Conservation (phyloP, 2,888 invertebrate genomes). For the Brachynemurus nebulosus region DNA sequence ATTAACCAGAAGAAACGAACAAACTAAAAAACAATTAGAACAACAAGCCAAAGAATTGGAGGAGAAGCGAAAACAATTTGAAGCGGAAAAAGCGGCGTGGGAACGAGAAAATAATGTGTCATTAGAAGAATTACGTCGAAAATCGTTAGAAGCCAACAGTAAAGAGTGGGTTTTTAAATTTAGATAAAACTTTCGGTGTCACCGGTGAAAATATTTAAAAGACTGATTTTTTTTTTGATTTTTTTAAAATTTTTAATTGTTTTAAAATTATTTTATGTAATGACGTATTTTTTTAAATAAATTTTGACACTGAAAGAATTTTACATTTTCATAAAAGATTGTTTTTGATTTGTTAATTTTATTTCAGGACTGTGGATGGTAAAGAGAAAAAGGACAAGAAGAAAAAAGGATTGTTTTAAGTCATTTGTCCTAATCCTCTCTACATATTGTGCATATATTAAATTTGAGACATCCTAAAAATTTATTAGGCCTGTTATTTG, state of each 20-base stretch:
- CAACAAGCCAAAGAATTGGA: slow-evolving; percentile 86
- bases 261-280: neutral
- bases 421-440: neutral
- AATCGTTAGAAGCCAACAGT: slow-evolving; percentile 79
- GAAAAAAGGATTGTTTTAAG: slow-evolving; percentile 78
- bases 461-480: too few relatives aligned
- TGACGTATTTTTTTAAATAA: neutral
- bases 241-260: neutral
- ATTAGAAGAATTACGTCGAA: slow-evolving; percentile 74
- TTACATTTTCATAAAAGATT: too few relatives aligned
- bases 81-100: slow-evolving; percentile 76
- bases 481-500: too few relatives aligned
- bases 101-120: slow-evolving; percentile 81
- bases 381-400: slow-evolving; percentile 82
- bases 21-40: slow-evolving; percentile 49
- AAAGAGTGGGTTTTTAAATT: slow-evolving; percentile 68
- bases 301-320: too few relatives aligned
- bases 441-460: too few relatives aligned
- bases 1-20: slow-evolving; percentile 79
- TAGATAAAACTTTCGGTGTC: neutral
- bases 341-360: slow-evolving; percentile 15
- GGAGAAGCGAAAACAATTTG: slow-evolving; percentile 73
- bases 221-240: slow-evolving; percentile 1
- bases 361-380: slow-evolving; percentile 65
- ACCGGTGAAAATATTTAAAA: neutral